Evolutionary conservation across 2,797 vertebrate genomes (phyloP), one percentile per base, ranked within the genome.

Genomic region (Lithobates sylvaticus): DNA sequence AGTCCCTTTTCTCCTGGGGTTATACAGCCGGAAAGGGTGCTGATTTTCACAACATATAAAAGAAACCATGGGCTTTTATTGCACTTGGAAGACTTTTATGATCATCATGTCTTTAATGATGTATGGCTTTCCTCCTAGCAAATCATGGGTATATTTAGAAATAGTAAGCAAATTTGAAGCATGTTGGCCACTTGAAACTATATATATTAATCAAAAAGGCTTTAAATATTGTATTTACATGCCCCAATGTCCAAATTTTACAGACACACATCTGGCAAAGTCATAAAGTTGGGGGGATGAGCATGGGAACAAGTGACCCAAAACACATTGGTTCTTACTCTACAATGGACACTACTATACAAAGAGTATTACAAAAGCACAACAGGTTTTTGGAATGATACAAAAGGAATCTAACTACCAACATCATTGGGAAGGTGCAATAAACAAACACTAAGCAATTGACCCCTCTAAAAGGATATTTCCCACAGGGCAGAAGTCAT

Each of bases 21-120:
- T 95, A 93, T 93, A 92, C 92, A 93, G 87, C 93, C 88, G 89
- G 91, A 94, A 94, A 93, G 90, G 92, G 93, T 91, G 92, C 90
- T 73, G 82, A 88, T 93, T 94, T 94, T 95, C 93, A 94, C 95
- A 95, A 94, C 92, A 94, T 91, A 94, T 93, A 93, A 93, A 83
- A 92, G 88, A 89, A 89, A 85, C 84, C 86, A 85, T 79, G 79
- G 76, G 81, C 81, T 83, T 86, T 89, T 93, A 95, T 93, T 94
- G 91, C 93, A 92, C 90, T 91, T 89, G 91, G 89, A 93, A 92
- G 91, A 91, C 92, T 91, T 95, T 95, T 95, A 95, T 90, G 91
- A 78, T 92, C 89, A 91, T 5, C n/a, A 79, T 76, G 88, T 88
- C 91, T 90, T 90, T 91, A 90, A 89, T 86, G 70, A 36, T 58